phyloP scores from a whole-genome alignment of 2,797 vertebrate genomes.

The Hipposideros larvatus region DNA sequence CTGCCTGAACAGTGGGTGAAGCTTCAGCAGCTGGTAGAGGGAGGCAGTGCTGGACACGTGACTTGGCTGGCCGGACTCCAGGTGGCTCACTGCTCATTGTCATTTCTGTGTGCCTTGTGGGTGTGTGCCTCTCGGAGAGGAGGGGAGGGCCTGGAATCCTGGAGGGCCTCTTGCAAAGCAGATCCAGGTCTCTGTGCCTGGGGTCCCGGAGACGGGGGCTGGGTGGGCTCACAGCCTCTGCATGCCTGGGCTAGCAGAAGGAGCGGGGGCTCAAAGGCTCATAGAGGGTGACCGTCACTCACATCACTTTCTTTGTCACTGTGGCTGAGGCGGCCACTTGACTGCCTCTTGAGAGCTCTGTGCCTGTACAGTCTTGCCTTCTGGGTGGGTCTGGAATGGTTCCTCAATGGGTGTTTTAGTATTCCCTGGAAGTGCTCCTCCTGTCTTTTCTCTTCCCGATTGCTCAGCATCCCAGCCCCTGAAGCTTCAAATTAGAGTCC shows the following conservation, averaged over 20 bases:
- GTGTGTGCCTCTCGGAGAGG: not conserved
- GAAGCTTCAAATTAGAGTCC: not conserved
- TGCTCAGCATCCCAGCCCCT: not conserved
- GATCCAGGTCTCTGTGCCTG: not conserved
- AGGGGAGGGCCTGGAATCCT: not conserved
- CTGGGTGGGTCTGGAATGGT: constrained; percentile 48
- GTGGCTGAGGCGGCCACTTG: not conserved
- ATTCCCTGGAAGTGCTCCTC: not conserved
- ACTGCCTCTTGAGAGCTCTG: not conserved
- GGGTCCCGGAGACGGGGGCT: not conserved
- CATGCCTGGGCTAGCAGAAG: not conserved
- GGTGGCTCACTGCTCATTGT: not conserved
- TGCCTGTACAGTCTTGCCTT: constrained; percentile 65
- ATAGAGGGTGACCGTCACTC: not conserved
- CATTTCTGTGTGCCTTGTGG: not conserved
- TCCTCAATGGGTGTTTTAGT: not conserved
- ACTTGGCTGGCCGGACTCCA: not conserved
- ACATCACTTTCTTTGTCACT: not conserved
- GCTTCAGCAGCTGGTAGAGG: not conserved
- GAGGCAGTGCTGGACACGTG: not conserved
- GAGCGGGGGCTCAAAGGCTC: not conserved
- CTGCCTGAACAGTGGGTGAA: not conserved
- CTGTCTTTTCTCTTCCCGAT: not conserved
- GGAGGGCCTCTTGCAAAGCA: not conserved
- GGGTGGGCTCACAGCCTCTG: not conserved